Conservation (phyloP, 2,113 vertebrate species). For the Megaleporinus macrocephalus region DNA sequence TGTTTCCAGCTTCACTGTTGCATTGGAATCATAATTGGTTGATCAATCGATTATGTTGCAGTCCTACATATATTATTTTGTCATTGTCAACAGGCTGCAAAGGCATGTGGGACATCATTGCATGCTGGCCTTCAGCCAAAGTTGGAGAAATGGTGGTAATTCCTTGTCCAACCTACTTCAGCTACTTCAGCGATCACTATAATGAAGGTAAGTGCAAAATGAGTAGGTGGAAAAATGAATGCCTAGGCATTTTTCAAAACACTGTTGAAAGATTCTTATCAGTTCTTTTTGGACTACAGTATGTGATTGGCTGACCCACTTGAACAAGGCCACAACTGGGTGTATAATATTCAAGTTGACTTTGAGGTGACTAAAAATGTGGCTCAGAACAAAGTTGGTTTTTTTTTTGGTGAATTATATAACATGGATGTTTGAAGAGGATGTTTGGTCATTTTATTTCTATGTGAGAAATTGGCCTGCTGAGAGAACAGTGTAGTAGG, state of each 20-base stretch:
- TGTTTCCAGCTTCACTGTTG: too few species aligned
- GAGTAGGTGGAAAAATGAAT: background rate
- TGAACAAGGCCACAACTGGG: too few species aligned
- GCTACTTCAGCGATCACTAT: constrained; percentile 78
- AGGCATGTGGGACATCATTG: constrained; percentile 89
- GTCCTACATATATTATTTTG: background rate
- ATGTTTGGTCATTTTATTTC: background rate
- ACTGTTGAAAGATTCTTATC: too few species aligned
- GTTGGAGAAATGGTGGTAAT: constrained; percentile 84
- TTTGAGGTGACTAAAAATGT: too few species aligned
- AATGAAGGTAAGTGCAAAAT: constrained; percentile 60
- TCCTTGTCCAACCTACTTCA: constrained; percentile 84
- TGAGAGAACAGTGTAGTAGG: background rate
- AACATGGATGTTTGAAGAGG: background rate
- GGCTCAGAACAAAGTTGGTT: too few species aligned
- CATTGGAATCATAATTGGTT: too few species aligned
- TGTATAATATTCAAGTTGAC: too few species aligned
- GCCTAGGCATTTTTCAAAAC: too few species aligned
- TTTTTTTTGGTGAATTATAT: background rate
- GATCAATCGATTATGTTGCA: too few species aligned
- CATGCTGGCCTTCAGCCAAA: constrained; percentile 88
- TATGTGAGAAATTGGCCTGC: background rate
- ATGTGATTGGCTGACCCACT: too few species aligned
- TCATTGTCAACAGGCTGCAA: constrained; percentile 79
- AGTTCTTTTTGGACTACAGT: too few species aligned